Percentiles rank a stretch among this genome's conserved stretches.
These are phyloP conservation scores for Elysia crispata DNA, from an alignment of 2,888 invertebrate species.

Conservation along the genomic window DNA sequence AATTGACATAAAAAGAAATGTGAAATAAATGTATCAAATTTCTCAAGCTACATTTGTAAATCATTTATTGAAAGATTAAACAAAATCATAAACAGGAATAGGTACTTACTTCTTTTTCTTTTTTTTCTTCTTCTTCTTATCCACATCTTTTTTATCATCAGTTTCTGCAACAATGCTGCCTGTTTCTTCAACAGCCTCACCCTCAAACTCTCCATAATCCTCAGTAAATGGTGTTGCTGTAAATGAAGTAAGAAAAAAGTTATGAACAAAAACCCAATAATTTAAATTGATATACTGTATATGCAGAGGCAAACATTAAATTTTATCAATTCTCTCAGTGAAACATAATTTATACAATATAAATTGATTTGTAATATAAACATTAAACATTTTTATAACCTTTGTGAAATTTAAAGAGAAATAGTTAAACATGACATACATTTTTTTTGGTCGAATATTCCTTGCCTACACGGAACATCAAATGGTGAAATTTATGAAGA, in stretches of 20 bases:
- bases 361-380: no score
- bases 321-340: no score
- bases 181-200: conserved; percentile 63
- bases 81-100: not conserved
- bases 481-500: no score
- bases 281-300: not conserved
- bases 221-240: conserved; percentile 42
- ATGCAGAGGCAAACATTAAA: not conserved
- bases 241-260: not conserved
- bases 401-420: no score
- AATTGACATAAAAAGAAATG: no score
- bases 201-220: conserved; percentile 53
- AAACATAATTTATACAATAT: no score
- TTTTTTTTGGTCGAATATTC: no score
- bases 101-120: conserved; percentile 63
- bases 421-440: no score
- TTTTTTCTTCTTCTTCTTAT: conserved; percentile 61
- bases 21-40: no score
- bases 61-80: not conserved
- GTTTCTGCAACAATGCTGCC: conserved; percentile 56
- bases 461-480: no score
- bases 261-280: not conserved
- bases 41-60: not conserved
- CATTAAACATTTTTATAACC: no score
- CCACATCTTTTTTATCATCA: conserved; percentile 56